A percentile compares a stretch with the other conserved stretches of the same genome.
phyloP scores from a whole-genome alignment of 2,888 invertebrate species.

The Aphodius sticticus region DNA sequence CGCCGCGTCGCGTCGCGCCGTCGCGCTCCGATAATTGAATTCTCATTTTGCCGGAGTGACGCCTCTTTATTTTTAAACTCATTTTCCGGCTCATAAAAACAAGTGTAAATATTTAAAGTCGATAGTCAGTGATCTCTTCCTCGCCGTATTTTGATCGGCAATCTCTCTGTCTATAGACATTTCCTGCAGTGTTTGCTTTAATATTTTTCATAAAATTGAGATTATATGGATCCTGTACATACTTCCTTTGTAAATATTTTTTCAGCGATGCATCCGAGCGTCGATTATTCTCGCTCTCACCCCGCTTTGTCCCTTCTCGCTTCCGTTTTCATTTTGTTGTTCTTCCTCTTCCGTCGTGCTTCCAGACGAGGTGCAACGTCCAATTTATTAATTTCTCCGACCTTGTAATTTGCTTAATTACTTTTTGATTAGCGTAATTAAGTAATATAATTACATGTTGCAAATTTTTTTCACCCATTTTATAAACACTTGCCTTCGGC shows the following conservation, averaged over 20 bases:
- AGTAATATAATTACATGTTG: too few relatives aligned
- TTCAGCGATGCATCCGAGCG: conserved; percentile 47
- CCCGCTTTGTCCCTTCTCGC: conserved; percentile 1
- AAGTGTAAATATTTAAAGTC: conserved; percentile 60
- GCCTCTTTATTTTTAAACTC: conserved; percentile 53
- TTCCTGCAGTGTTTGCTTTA: conserved; percentile 59
- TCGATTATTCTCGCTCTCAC: conserved; percentile 13
- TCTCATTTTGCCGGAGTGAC: conserved; percentile 46
- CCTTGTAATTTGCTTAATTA: not conserved
- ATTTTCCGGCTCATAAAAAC: conserved; percentile 56
- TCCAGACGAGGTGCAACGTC: not conserved
- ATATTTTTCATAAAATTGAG: conserved; percentile 62
- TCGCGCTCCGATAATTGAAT: conserved; percentile 42
- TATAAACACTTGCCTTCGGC: too few relatives aligned
- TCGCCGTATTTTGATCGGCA: conserved; percentile 58
- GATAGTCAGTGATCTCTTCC: conserved; percentile 57
- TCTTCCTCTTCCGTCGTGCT: not conserved
- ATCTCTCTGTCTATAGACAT: conserved; percentile 61
- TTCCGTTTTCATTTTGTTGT: conserved; percentile 23
- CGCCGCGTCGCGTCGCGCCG: conserved; percentile 15
- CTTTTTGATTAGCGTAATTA: not conserved
- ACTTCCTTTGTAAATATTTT: conserved; percentile 59
- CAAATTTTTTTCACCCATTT: too few relatives aligned
- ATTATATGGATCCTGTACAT: conserved; percentile 59
- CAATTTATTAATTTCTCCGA: not conserved